Conservation (phyloP, 2,113 vertebrate genomes). For the Daboia siamensis region DNA sequence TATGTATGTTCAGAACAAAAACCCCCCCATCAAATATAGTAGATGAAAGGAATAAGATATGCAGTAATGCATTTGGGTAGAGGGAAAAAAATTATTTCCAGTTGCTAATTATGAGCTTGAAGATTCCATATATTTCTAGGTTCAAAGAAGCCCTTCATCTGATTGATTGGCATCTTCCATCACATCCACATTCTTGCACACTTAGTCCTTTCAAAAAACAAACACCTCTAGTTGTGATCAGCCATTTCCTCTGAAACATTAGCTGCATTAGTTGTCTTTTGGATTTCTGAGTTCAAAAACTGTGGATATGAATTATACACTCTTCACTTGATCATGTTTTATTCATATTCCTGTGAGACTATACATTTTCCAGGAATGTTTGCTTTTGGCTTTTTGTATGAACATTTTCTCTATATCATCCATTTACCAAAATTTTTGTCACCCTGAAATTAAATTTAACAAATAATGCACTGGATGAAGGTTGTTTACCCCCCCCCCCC, state of each 20-base stretch:
- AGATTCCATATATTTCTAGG: not conserved
- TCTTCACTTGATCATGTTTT: not conserved
- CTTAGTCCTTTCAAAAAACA: not conserved
- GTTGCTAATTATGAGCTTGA: not conserved
- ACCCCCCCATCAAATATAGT: not conserved
- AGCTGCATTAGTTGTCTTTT: not conserved
- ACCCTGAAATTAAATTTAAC: not conserved
- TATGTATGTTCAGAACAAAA: not conserved
- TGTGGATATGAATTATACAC: not conserved
- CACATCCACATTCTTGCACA: not conserved
- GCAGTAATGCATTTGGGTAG: not conserved
- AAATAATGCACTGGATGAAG: not conserved
- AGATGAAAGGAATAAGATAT: not conserved
- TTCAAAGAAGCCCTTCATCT: not conserved
- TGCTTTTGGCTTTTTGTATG: not conserved
- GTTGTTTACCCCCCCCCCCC: not conserved
- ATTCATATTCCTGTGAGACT: not conserved
- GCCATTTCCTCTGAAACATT: conserved; percentile 30
- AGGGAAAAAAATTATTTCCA: not conserved
- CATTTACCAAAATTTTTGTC: not conserved
- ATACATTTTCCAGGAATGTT: not conserved
- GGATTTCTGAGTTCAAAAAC: conserved; percentile 29
- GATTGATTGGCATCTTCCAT: not conserved
- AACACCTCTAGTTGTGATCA: not conserved
- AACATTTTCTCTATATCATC: not conserved